Conservation (phyloP, 1,140 invertebrate genomes). For the Temnothorax longispinosus region DNA sequence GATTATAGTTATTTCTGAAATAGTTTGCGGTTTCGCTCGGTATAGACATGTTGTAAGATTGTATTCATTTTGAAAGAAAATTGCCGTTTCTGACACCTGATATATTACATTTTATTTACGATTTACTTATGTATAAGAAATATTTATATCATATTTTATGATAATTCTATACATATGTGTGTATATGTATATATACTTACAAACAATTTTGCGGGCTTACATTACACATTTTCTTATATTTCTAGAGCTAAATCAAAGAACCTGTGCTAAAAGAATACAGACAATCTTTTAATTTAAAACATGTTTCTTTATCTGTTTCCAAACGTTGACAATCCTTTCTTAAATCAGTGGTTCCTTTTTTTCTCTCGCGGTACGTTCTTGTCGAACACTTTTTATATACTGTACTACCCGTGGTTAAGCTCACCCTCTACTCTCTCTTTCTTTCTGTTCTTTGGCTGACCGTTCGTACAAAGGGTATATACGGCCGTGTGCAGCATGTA, state of each 20-base stretch:
- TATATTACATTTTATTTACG: background rate
- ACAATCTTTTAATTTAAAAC: background rate
- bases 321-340: slow-evolving; percentile 37
- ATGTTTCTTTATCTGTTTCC: background rate
- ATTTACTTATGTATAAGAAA: background rate
- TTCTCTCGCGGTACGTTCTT: slow-evolving; percentile 13
- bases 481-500: slow-evolving; percentile 50
- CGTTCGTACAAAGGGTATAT: slow-evolving; percentile 50
- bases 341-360: slow-evolving; percentile 13
- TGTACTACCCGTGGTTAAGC: slow-evolving; percentile 53
- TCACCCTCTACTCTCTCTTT: slow-evolving; percentile 17
- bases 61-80: background rate
- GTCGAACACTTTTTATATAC: slow-evolving; percentile 72
- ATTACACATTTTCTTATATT: background rate
- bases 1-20: slow-evolving; percentile 32
- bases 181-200: background rate
- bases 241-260: background rate
- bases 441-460: slow-evolving; percentile 11
- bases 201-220: background rate
- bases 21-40: background rate
- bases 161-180: background rate
- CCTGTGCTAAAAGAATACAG: background rate
- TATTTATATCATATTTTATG: background rate
- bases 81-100: background rate
- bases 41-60: background rate